Evolutionary conservation across 2,888 invertebrate genomes (phyloP), one percentile per base, ranked within the genome.

Genomic region (Iselma pallidipennis): DNA sequence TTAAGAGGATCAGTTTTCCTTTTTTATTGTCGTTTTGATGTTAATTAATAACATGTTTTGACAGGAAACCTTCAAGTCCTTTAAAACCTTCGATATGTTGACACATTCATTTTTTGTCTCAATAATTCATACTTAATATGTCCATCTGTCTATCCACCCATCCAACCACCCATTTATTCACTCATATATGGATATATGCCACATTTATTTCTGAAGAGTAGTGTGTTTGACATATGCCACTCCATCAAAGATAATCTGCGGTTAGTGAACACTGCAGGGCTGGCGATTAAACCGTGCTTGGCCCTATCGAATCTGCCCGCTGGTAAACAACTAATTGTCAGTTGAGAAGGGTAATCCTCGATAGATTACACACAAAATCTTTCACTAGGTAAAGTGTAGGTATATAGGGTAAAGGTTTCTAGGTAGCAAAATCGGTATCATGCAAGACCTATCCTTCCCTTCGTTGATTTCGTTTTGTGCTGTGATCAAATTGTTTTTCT

Each of bases 281-380:
- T 21, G 54, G 25, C 58, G 62, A 62, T 62, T 62, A 59, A 37
- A 55, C 55, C 45, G 45, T 45, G 55, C 37, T 45, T n/a, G 55
- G 14, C 42, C 57, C 65, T 63, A 65, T 68, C 63, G 60, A 61
- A 57, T 60, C 60, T 54, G 48, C 55, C 61, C 62, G 51, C 53
- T 66, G 62, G 66, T 66, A 68, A 68, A 66, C 64, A 68, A 63
- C 63, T 68, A 66, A 68, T 68, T 68, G 68, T 68, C 68, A 66
- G 66, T 63, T 65, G 61, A 66, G 63, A 49, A 63, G 63, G 66
- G 66, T 66, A 66, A 65, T 66, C 59, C 68, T 57, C 66, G 49
- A 64, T 58, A 60, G 68, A 62, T 62, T 62, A 59, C 55, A 49
- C 48, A 29, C 58, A 55, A 55, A 61, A 55, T 28, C 37, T 54